Evolutionary conservation across 2,113 vertebrate genomes (phyloP), one percentile per base, ranked within the genome.

Genomic region (Festucalex cinctus): DNA sequence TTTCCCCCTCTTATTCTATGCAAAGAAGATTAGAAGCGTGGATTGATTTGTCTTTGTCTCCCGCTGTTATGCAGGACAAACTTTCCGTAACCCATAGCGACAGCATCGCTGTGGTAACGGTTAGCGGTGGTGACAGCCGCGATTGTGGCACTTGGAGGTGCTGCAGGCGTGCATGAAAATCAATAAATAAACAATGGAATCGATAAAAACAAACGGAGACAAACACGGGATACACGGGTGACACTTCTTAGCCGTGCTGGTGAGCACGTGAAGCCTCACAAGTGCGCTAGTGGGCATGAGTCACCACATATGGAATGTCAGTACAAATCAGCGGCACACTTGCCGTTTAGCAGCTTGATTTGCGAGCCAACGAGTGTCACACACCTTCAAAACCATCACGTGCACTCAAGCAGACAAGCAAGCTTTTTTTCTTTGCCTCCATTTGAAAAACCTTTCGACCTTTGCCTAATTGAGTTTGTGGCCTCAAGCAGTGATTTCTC

Each of bases 61-160:
- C 62, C 49, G 36, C 80, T 77, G 77, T 84, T 83, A 63, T 20
- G 65, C 12, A 5, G 63, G 24, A 56, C 76, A 36, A 59, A 73
- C 72, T 79, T 65, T 81, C 70, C 68, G 84, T 88, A 88, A 88
- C 88, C 85, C 85, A 77, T 82, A 68, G 82, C 77, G 84, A 88
- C 86, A 82, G 84, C 62, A 85, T 85, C 76, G 68, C 83, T 63
- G 68, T 85, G 85, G 85, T 82, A 88, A 88, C 85, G 67, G 77
- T 88, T 84, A 82, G 77, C 71, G 48, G 73, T 6, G 75, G 70
- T 78, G 88, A 84, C 84, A 86, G 74, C 67, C 70, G 77, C 66
- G 66, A 85, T 76, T 73, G 75, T 73, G 68, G 60, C 71, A 85
- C 83, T 83, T 63, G 53, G 73, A 71, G 74, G 77, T 71, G 84